phyloP scores from a whole-genome alignment of 2,888 invertebrate genomes.

The Eumerus sabulonum region DNA sequence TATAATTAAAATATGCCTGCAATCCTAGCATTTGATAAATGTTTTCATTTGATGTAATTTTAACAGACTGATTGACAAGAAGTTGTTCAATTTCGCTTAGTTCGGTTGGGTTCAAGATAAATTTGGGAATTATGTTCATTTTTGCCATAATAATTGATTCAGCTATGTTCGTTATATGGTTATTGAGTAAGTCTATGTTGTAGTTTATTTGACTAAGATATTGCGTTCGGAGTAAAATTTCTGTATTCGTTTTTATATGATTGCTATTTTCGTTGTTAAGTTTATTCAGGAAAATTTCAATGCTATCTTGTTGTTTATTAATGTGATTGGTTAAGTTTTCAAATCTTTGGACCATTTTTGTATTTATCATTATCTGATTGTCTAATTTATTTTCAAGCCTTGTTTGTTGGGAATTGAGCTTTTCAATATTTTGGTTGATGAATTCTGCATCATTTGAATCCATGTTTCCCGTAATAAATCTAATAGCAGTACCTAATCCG shows the following conservation, averaged over 20 bases:
- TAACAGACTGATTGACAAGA: neutral
- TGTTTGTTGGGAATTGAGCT: neutral
- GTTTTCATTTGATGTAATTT: conserved; percentile 1
- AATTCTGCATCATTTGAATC: conserved; percentile 5
- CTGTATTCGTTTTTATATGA: neutral
- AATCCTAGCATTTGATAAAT: conserved; percentile 6
- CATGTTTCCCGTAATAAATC: conserved; percentile 21
- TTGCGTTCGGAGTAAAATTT: conserved; percentile 4
- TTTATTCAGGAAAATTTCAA: conserved; percentile 1
- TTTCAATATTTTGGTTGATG: conserved; percentile 2
- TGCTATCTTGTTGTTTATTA: conserved; percentile 3
- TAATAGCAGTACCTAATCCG: conserved; percentile 16
- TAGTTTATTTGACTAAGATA: conserved; percentile 6
- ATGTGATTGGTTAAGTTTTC: neutral
- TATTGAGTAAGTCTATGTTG: conserved; percentile 3
- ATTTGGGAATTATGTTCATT: conserved; percentile 5
- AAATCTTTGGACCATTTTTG: conserved; percentile 1
- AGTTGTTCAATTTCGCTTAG: conserved; percentile 5
- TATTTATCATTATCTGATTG: conserved; percentile 4
- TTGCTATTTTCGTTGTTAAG: conserved; percentile 1
- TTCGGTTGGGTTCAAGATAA: neutral
- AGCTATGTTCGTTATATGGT: neutral
- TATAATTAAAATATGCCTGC: conserved; percentile 12
- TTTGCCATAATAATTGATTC: conserved; percentile 6
- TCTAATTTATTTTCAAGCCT: neutral